Evolutionary conservation across 2,113 vertebrate species (phyloP), one percentile per base, ranked within the genome.

Genomic region (Dromaius novaehollandiae): DNA sequence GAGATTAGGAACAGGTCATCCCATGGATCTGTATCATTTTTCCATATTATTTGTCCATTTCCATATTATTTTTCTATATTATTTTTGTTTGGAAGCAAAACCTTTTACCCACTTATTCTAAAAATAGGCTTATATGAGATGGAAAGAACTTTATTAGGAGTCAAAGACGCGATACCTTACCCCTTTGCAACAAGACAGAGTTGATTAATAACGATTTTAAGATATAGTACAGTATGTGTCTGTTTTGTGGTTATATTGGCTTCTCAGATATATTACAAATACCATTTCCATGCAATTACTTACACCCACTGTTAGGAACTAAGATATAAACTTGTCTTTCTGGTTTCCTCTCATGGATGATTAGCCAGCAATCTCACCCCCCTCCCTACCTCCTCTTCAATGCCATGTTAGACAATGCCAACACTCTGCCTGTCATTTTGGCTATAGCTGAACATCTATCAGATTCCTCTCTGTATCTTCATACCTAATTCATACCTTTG

Each of bases 21-120:
- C 8, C 48, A 65, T 14, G 12, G 13, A 48, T 44, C 16, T 94
- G 25, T 20, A 36, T 69, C 58, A 51, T 38, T 38, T 38, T 38
- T 38, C 38, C 38, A 38, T 38, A 38, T 38, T 38, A 38, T 38
- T 38, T 38, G 38, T 38, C 38, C 38, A 38, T 38, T 38, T 38
- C 38, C 38, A 38, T 38, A 38, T 38, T 38, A 38, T 38, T 38
- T 38, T 38, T 38, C 38, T 38, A 38, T n/a, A 69, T 70, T 69
- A 44, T 44, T 80, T 90, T 77, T 73, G 25, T 92, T 86, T 77
- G 71, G 63, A 93, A 95, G 53, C 82, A 86, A 73, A 94, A 68
- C 4, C 6, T 91, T 82, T 91, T 80, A 88, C 28, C 7, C 22
- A 42, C 2, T 71, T 42, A 42, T 26, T 70, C 44, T 93, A 69